Base-by-base conservation (phyloP, 2,113 vertebrate species). In the Nettapus auritus region DNA sequence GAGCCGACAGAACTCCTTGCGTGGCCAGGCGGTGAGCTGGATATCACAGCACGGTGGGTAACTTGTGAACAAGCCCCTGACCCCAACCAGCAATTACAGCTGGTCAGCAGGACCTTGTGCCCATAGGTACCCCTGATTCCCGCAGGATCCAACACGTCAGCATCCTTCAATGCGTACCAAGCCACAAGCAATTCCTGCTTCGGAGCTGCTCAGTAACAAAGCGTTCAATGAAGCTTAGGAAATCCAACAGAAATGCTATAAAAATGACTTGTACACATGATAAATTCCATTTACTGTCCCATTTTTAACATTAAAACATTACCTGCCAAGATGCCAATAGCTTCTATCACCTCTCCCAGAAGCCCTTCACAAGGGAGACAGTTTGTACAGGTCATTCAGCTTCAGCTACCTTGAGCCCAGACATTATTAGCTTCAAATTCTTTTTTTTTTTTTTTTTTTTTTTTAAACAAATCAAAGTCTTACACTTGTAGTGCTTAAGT, bases 111-210 rank as follows among this genome's bases (percentile, higher is more conserved):
- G 50, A 89, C 29, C 2, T 44, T 57, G 44, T 66, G 50, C 26
- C 50, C 59, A n/a, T 14, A 48, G 42, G 44, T 59, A 59, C 57
- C 23, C 12, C 57, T 20, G 44, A 80, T 46, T 73, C 71, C 63
- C 69, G 4, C 2, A 55, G 50, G 21, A 66, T n/a, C 71, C 34
- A 48, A 64, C 23, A 42, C 1, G 0, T 21, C 55, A 4, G 1
- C 73, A n/a, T 3, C 63, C 14, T 42, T 13, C 13, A 68, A 55
- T 8, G 20, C 5, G 1, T 11, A 59, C 46, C 26, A 73, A 6
- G 44, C 33, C 48, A 52, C 29, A 76, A 46, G 53, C 59, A 83
- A 81, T 23, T 77, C 64, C n/a, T 11, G 23, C 59, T 83, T 74
- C 12, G n/a, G 55, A 78, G 28, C 1, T 68, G 9, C 11, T 73